Conservation (phyloP, 2,797 vertebrate genomes). For the Cossypha niveicapilla region DNA sequence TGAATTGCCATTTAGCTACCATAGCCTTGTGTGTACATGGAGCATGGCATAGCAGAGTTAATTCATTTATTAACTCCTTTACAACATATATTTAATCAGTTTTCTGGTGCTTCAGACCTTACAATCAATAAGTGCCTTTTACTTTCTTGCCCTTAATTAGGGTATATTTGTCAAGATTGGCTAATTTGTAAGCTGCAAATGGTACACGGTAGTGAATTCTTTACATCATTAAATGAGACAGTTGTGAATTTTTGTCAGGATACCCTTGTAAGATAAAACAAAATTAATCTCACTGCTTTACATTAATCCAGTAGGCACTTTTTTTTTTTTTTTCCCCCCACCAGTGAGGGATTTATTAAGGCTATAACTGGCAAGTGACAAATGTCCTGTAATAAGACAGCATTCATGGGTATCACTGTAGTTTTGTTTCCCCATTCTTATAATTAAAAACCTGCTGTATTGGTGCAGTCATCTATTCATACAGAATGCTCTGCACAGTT, state of each 20-base stretch:
- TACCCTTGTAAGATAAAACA: not conserved
- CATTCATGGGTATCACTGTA: not conserved
- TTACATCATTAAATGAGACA: not conserved
- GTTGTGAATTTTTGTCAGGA: slow-evolving; percentile 14
- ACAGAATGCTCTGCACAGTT: not conserved
- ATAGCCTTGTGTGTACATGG: not conserved
- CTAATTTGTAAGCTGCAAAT: slow-evolving; percentile 16
- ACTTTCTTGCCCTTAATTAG: slow-evolving; percentile 66
- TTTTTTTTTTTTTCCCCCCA: not conserved
- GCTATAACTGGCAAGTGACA: not conserved
- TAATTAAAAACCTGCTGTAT: not conserved
- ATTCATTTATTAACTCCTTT: slow-evolving; percentile 67
- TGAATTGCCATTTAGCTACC: slow-evolving; percentile 16
- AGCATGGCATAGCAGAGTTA: not conserved
- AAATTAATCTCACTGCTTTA: not conserved
- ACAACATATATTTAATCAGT: slow-evolving; percentile 65
- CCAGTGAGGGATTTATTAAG: not conserved
- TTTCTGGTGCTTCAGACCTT: slow-evolving; percentile 60
- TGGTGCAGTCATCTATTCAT: not conserved
- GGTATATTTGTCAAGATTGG: slow-evolving; percentile 43
- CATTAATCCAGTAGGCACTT: not conserved
- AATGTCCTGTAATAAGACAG: not conserved
- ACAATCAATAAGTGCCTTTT: slow-evolving; percentile 65
- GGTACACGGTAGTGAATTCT: slow-evolving; percentile 7
- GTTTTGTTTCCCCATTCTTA: not conserved